These are phyloP conservation scores for Dromiciops gliroides DNA, from an alignment of 2,113 vertebrate species.

Conservation along the genomic window DNA sequence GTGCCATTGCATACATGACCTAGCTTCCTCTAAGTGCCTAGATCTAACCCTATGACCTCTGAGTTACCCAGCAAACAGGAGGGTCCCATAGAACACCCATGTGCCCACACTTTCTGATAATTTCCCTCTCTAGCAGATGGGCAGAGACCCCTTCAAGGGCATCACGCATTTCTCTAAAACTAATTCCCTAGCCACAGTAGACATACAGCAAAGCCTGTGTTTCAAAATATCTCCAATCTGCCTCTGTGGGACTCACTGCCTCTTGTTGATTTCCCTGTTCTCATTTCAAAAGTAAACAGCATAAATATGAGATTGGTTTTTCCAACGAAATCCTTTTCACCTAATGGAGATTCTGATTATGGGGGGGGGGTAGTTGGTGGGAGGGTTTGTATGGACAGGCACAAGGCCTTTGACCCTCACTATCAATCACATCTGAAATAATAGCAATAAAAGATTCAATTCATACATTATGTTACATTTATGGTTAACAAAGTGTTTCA, in stretches of 20 bases:
- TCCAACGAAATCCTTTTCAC: conserved; percentile 30
- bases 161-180: background rate
- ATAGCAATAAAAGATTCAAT: background rate
- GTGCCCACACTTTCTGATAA: background rate
- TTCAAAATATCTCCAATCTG: conserved; percentile 1
- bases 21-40: rapidly evolving
- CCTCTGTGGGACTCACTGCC: background rate
- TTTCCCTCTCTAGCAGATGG: background rate
- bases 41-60: background rate
- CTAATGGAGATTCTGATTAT: background rate
- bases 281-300: conserved; percentile 51
- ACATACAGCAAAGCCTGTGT: conserved; percentile 44
- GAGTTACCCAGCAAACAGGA: background rate
- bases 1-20: background rate
- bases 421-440: background rate
- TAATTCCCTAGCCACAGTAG: background rate
- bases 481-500: background rate
- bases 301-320: background rate
- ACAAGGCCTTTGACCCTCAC: background rate
- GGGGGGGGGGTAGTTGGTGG: background rate
- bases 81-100: background rate
- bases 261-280: conserved; percentile 37
- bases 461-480: background rate
- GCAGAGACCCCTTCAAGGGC: background rate
- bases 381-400: background rate